Evolutionary conservation across 2,888 invertebrate genomes (phyloP).

Genomic region (Carpatolechia fugitivella): DNA sequence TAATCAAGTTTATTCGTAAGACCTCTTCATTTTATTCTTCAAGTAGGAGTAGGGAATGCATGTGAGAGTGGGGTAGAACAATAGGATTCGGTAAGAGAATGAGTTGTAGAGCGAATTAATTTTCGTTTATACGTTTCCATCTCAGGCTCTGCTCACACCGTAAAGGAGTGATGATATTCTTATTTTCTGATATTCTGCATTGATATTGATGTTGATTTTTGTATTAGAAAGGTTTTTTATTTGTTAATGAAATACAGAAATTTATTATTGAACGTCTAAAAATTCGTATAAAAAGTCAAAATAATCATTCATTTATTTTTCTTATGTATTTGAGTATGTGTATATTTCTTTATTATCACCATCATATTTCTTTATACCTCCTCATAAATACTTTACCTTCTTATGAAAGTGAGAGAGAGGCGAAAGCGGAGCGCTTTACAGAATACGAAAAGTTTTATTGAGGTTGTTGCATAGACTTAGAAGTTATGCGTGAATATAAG

Average conservation of each 20-base stretch:
- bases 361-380: neutral
- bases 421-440: slow-evolving; percentile 13
- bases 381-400: neutral
- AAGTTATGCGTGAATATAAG: slow-evolving; percentile 38
- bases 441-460: slow-evolving; percentile 21
- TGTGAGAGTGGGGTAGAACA: too few relatives aligned
- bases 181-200: too few relatives aligned
- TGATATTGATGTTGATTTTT: too few relatives aligned
- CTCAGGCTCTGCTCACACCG: too few relatives aligned
- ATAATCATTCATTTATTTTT: neutral
- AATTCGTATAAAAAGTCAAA: too few relatives aligned
- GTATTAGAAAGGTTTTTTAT: too few relatives aligned
- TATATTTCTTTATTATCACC: neutral
- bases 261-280: too few relatives aligned
- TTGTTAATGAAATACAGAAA: too few relatives aligned
- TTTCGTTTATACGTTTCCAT: too few relatives aligned
- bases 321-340: neutral
- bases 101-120: too few relatives aligned
- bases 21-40: slow-evolving; percentile 46
- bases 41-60: slow-evolving; percentile 30
- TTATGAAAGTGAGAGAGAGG: neutral
- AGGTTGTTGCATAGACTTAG: slow-evolving; percentile 18
- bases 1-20: slow-evolving; percentile 47
- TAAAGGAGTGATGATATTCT: neutral
- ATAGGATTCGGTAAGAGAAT: too few relatives aligned